Evolutionary conservation across 1,140 invertebrate species (phyloP).

Genomic region (Hycleus cichorii): DNA sequence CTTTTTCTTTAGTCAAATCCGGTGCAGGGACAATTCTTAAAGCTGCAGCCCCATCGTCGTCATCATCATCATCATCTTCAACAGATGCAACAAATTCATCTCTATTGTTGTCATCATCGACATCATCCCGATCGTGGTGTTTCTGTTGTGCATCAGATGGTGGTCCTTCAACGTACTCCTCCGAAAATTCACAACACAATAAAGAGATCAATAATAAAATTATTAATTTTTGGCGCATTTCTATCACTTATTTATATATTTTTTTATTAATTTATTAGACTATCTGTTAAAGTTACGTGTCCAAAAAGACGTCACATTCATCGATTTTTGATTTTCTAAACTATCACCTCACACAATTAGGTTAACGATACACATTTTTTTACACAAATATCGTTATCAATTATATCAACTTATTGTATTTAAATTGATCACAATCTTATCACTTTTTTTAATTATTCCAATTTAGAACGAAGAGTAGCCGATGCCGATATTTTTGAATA

Average conservation of each 20-base stretch:
- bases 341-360: too few species aligned
- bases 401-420: too few species aligned
- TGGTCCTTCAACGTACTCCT: slow-evolving; percentile 27
- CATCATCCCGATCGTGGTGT: slow-evolving; percentile 8
- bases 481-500: too few species aligned
- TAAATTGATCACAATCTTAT: too few species aligned
- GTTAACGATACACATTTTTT: too few species aligned
- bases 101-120: slow-evolving; percentile 3
- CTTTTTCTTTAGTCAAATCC: slow-evolving; percentile 35
- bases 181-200: slow-evolving; percentile 32
- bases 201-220: slow-evolving; percentile 16
- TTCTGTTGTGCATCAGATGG: slow-evolving; percentile 17
- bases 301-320: slow-evolving; percentile 25
- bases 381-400: too few species aligned
- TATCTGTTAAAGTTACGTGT: slow-evolving; percentile 30
- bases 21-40: slow-evolving; percentile 37
- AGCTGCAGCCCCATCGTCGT: slow-evolving; percentile 25
- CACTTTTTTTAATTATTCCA: too few species aligned
- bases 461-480: too few species aligned
- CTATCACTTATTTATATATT: slow-evolving; percentile 4
- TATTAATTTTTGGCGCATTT: slow-evolving; percentile 22
- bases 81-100: slow-evolving; percentile 23
- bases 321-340: slow-evolving; percentile 10
- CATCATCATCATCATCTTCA: slow-evolving; percentile 24
- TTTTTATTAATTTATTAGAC: slow-evolving; percentile 16